Conservation (phyloP, 2,888 invertebrate genomes). For the Lacanobia wlatinum region DNA sequence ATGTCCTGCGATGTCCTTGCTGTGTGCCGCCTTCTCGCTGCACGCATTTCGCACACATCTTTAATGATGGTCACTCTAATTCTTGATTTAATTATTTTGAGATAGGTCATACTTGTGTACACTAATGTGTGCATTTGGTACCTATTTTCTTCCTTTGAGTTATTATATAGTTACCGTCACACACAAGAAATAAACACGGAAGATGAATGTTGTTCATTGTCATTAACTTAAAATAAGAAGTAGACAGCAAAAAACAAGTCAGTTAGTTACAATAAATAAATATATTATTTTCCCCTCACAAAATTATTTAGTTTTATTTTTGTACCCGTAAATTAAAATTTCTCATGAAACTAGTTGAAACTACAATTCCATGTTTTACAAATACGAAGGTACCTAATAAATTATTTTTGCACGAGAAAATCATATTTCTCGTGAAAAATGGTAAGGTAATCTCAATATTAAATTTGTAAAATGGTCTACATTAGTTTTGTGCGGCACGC, state of each 20-base stretch:
- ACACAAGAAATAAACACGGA: background rate
- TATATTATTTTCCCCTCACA: background rate
- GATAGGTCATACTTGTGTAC: background rate
- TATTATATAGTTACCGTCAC: conserved; percentile 4
- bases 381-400: conserved; percentile 11
- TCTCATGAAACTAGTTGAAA: conserved; percentile 1
- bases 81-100: conserved; percentile 24
- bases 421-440: conserved; percentile 19
- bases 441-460: conserved; percentile 15
- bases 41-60: conserved; percentile 75
- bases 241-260: background rate
- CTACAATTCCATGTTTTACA: conserved; percentile 23
- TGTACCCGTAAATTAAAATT: conserved; percentile 17
- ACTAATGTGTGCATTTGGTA: background rate
- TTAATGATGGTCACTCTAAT: conserved; percentile 51
- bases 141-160: background rate
- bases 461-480: conserved; percentile 64
- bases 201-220: conserved; percentile 14
- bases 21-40: conserved; percentile 68
- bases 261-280: background rate
- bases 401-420: too few relatives aligned
- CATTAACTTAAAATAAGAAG: background rate
- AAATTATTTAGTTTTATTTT: conserved; percentile 1
- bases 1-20: conserved; percentile 87
- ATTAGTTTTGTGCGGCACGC: conserved; percentile 65